phyloP scores from a whole-genome alignment of 2,888 invertebrate genomes.

The Aphodius granarius region DNA sequence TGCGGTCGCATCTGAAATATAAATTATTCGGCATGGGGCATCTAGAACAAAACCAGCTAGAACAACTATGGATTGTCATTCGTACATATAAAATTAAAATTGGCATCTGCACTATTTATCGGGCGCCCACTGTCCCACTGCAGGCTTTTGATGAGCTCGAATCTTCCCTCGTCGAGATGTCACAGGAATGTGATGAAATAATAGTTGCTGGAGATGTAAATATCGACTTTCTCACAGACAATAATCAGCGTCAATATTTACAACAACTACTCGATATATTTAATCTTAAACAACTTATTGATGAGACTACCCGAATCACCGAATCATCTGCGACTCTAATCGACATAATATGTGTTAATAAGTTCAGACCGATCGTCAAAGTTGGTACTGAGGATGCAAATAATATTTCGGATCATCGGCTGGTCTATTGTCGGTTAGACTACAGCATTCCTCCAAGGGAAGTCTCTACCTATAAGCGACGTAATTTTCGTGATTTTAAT shows the following conservation, averaged over 20 bases:
- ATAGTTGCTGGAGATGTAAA: not conserved
- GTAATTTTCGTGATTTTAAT: not conserved
- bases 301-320: not conserved
- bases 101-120: not conserved
- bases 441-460: not conserved
- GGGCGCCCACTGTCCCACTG: not conserved
- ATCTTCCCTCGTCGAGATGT: too few relatives aligned
- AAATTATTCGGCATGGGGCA: not conserved
- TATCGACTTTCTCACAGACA: not conserved
- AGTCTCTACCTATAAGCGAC: not conserved
- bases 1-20: not conserved
- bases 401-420: not conserved
- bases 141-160: not conserved
- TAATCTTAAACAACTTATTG: not conserved
- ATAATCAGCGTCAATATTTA: not conserved
- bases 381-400: not conserved
- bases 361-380: not conserved
- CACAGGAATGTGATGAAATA: not conserved
- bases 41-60: not conserved
- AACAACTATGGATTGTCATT: not conserved
- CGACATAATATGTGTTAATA: not conserved
- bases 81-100: not conserved
- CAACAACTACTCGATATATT: not conserved
- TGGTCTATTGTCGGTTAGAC: not conserved
- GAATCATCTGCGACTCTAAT: not conserved